A percentile compares a stretch with the other conserved stretches of the same genome.
These are phyloP conservation scores for Eupithecia vulgata DNA, from an alignment of 2,888 invertebrate species.

Conservation along the genomic window DNA sequence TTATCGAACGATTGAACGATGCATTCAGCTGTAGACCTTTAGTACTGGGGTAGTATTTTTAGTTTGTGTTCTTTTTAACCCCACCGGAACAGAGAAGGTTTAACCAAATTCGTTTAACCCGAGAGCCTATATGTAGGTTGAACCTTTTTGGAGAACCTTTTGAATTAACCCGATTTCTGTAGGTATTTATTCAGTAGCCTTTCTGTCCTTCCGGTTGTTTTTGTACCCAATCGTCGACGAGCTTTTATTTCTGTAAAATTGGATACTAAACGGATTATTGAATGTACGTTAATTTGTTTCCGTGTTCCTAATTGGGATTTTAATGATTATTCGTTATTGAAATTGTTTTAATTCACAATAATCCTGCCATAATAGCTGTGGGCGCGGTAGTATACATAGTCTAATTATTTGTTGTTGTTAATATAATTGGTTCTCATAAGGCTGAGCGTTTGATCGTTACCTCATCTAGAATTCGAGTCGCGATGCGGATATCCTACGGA, in stretches of 20 bases:
- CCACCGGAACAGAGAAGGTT: conserved; percentile 10
- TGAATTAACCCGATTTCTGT: conserved; percentile 14
- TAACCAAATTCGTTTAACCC: conserved; percentile 17
- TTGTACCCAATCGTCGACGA: conserved; percentile 2
- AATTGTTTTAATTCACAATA: conserved; percentile 26
- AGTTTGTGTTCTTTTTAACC: conserved; percentile 18
- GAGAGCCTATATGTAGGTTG: conserved; percentile 5
- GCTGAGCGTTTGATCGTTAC: conserved; percentile 52
- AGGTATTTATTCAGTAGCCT: conserved; percentile 12
- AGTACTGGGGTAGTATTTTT: conserved; percentile 33
- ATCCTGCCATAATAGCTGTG: background rate
- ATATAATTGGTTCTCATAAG: conserved; percentile 41
- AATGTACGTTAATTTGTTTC: conserved; percentile 12
- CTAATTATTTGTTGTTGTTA: background rate
- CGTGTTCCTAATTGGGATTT: conserved; percentile 12
- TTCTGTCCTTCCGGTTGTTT: conserved; percentile 7
- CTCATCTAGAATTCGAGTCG: conserved; percentile 81
- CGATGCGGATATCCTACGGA: conserved; percentile 73
- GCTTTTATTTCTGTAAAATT: conserved; percentile 8
- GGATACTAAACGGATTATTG: conserved; percentile 14
- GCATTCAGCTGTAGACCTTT: conserved; percentile 43
- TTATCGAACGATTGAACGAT: conserved; percentile 59
- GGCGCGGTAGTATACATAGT: background rate
- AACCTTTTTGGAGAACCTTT: conserved; percentile 14
- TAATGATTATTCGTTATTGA: conserved; percentile 14